Base-by-base conservation (phyloP, 2,888 invertebrate species). In the Labia minor region DNA sequence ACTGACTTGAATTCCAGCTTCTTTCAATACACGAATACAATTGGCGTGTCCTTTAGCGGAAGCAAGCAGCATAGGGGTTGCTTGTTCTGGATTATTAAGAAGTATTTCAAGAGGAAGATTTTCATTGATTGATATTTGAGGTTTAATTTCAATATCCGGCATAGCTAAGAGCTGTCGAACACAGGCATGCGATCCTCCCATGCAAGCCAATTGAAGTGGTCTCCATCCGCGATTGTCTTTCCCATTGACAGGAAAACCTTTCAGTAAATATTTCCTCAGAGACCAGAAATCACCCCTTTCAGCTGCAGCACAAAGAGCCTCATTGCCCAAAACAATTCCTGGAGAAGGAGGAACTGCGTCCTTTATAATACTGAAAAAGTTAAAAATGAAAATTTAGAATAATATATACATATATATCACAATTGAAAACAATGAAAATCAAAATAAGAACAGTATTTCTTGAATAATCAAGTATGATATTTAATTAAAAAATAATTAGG, bases 271-370 rank as follows among this genome's bases (percentile, higher is more conserved):
- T 49, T 49, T 49, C 49, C 49, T 49, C 14, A 49, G 14, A 14
- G 49, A 49, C 49, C 49, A 49, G 49, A 49, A 49, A 49, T 49
- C 49, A 14, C 49, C 49, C 14, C 49, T 49, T 49, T 49, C 49
- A 49, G 49, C 49, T 49, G 49, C 49, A n/a, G 49, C 49, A 49
- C 49, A 49, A 49, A 49, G 49, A 14, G 49, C 49, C 14, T 49
- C 49, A 49, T 49, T 49, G n/a, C 49, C 49, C 14, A 10, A 3
- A 8, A 3, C 16, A 3, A 49, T 16, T 3, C 49, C 49, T 3
- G 49, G 49, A 11, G 49, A 49, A 3, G 49, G 49, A 16, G 49
- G 49, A 49, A 49, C 49, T 14, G n/a, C 49, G 3, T 49, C 49
- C 2, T 49, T 14, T 49, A 49, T 49, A n/a, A 49, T n/a, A 49